Base-by-base conservation (phyloP, 2,888 invertebrate species). In the Drosophila rubida region DNA sequence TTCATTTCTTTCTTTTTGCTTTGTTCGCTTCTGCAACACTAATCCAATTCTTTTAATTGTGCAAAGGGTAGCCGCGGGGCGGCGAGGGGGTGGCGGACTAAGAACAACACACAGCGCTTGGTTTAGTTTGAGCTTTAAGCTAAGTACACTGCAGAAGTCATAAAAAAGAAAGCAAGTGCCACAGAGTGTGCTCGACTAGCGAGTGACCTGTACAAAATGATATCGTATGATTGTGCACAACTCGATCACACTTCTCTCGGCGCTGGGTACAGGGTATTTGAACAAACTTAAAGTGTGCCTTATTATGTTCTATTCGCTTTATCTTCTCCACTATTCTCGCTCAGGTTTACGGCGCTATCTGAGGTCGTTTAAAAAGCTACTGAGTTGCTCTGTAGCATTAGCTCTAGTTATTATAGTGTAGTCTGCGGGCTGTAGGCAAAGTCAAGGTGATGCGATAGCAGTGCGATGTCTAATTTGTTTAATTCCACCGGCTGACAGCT, bases 31-130 rank as follows among this genome's bases (percentile, higher is more conserved):
- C 58, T 69, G 65, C 60, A 61, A 61, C 70, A 78, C 76, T 88
- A 84, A 84, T 84, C 84, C 84, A 82, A 84, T 85, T 81, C 32
- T 85, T 80, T 80, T 88, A 84, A 84, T 88, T 84, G 88, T 71
- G 62, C 44, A 35, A 44, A 11, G 19, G 44, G 25, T 27, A 30
- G 9, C 0, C 30, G 23, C 11, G 13, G n/a, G 6, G 2, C 16
- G 9, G 30, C 9, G 14, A n/a, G 44, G 13, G 2, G 13, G n/a
- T 35, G 25, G 46, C 13, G 41, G 57, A 13, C 59, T 32, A 49
- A 69, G 82, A 76, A 75, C 80, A 78, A 44, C 68, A 61, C 50
- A 73, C 53, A 77, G 71, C 86, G 84, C 82, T 81, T 87, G 79
- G 79, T 71, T 78, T 64, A 70, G 64, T 53, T 66, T 13, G 53